Evolutionary conservation across 2,888 invertebrate genomes (phyloP).

Genomic region (Cosmia pyralina): DNA sequence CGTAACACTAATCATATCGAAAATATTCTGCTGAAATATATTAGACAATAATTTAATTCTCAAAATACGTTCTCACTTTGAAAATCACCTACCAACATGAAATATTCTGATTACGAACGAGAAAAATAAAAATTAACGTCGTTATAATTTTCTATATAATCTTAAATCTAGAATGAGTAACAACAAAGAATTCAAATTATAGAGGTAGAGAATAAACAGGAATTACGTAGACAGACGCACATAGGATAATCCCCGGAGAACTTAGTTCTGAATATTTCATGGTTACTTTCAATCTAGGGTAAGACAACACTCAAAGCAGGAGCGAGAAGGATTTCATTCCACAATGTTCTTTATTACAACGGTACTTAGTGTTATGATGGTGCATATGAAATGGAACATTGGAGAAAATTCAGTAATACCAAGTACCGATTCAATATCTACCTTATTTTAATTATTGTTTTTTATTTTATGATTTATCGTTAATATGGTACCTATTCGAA

Average conservation of each 20-base stretch:
- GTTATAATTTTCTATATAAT: slow-evolving; percentile 34
- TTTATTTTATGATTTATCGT: slow-evolving; percentile 37
- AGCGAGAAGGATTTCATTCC: slow-evolving; percentile 45
- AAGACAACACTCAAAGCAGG: slow-evolving; percentile 75
- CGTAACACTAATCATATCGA: slow-evolving; percentile 86
- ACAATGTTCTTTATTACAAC: slow-evolving; percentile 28
- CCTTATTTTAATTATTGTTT: slow-evolving; percentile 54
- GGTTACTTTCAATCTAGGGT: slow-evolving; percentile 58
- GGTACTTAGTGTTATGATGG: slow-evolving; percentile 28
- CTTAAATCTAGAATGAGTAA: slow-evolving; percentile 49
- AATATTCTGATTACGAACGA: slow-evolving; percentile 65
- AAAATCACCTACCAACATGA: slow-evolving; percentile 75
- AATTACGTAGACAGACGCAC: slow-evolving; percentile 33
- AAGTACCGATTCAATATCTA: slow-evolving; percentile 44
- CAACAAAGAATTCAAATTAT: slow-evolving; percentile 41
- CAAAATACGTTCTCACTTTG: slow-evolving; percentile 81
- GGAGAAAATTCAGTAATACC: slow-evolving; percentile 26
- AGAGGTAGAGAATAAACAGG: slow-evolving; percentile 18
- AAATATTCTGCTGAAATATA: slow-evolving; percentile 86
- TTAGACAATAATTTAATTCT: slow-evolving; percentile 83
- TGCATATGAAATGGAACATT: slow-evolving; percentile 36
- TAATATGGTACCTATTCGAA: slow-evolving; percentile 32
- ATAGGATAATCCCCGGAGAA: slow-evolving; percentile 26
- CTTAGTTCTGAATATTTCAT: slow-evolving; percentile 56
- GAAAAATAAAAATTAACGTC: slow-evolving; percentile 28